Conservation (phyloP, 2,113 vertebrate species). For the Stegostoma tigrinum region DNA sequence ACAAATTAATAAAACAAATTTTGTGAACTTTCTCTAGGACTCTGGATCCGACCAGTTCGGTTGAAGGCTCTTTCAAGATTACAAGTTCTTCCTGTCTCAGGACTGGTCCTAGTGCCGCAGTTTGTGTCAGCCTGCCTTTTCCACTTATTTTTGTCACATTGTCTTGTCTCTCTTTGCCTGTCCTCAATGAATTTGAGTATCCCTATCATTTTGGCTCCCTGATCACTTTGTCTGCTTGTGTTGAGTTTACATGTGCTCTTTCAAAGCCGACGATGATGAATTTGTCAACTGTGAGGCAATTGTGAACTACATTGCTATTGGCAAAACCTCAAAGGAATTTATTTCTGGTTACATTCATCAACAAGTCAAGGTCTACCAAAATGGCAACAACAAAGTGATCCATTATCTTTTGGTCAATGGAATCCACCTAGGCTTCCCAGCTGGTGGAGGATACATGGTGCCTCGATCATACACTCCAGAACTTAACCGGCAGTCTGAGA, state of each 20-base stretch:
- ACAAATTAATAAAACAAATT: too few relatives aligned
- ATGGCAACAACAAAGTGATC: not conserved
- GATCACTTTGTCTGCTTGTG: not conserved
- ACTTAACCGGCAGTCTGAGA: not conserved
- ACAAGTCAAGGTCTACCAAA: not conserved
- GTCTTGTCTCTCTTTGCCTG: too few relatives aligned
- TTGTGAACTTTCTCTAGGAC: too few relatives aligned
- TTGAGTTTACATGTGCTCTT: not conserved
- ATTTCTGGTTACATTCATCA: slow-evolving; percentile 30
- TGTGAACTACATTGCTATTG: not conserved
- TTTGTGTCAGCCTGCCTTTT: too few relatives aligned
- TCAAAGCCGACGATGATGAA: not conserved
- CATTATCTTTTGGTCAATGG: not conserved
- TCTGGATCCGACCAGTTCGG: too few relatives aligned
- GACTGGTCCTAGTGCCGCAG: too few relatives aligned
- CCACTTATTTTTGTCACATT: too few relatives aligned
- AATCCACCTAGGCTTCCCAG: slow-evolving; percentile 37
- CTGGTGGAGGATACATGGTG: slow-evolving; percentile 40
- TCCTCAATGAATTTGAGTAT: too few relatives aligned
- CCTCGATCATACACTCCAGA: not conserved
- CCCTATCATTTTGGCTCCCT: too few relatives aligned
- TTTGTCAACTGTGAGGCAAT: slow-evolving; percentile 38
- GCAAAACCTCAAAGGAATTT: not conserved
- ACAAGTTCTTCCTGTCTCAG: too few relatives aligned
- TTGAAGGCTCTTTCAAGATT: too few relatives aligned